A percentile compares a stretch with the other conserved stretches of the same genome.
Evolutionary conservation across 2,797 vertebrate species (phyloP).

Genomic region (Rhodeus uyekii): DNA sequence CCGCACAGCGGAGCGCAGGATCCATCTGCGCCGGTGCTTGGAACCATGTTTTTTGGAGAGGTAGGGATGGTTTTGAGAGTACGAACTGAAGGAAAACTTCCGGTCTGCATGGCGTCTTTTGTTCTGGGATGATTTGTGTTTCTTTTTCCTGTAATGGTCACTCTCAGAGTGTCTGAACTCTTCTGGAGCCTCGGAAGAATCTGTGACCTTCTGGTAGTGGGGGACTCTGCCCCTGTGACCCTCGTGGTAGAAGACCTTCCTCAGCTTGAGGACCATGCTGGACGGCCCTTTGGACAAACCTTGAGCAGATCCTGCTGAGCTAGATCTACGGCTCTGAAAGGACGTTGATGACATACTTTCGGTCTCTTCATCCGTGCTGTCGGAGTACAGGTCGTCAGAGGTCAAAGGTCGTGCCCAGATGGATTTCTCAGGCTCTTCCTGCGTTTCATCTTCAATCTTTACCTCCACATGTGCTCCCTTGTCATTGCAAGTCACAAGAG

Average conservation of each 20-base stretch:
- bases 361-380: slow-evolving; percentile 55
- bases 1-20: slow-evolving; percentile 72
- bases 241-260: slow-evolving; percentile 65
- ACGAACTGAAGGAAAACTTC: slow-evolving; percentile 60
- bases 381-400: slow-evolving; percentile 62
- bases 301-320: slow-evolving; percentile 20
- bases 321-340: slow-evolving; percentile 24
- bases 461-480: slow-evolving; percentile 18
- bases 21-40: slow-evolving; percentile 71
- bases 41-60: slow-evolving; percentile 69
- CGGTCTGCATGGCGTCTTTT: slow-evolving; percentile 54
- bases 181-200: slow-evolving; percentile 32
- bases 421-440: slow-evolving; percentile 35
- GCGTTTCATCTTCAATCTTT: slow-evolving; percentile 43
- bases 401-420: slow-evolving; percentile 69
- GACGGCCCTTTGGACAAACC: slow-evolving; percentile 59
- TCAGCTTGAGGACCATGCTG: slow-evolving; percentile 76
- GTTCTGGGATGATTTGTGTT: slow-evolving; percentile 20
- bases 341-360: slow-evolving; percentile 51
- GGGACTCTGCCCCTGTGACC: slow-evolving; percentile 58
- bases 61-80: slow-evolving; percentile 75
- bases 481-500: slow-evolving; percentile 10
- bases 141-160: slow-evolving; percentile 44
- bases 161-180: background rate
- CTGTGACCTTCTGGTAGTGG: slow-evolving; percentile 60